A percentile compares a stretch with the other conserved stretches of the same genome.
These are phyloP conservation scores for Psococerastis gibbosa DNA, from an alignment of 2,888 invertebrate genomes.

Conservation along the genomic window DNA sequence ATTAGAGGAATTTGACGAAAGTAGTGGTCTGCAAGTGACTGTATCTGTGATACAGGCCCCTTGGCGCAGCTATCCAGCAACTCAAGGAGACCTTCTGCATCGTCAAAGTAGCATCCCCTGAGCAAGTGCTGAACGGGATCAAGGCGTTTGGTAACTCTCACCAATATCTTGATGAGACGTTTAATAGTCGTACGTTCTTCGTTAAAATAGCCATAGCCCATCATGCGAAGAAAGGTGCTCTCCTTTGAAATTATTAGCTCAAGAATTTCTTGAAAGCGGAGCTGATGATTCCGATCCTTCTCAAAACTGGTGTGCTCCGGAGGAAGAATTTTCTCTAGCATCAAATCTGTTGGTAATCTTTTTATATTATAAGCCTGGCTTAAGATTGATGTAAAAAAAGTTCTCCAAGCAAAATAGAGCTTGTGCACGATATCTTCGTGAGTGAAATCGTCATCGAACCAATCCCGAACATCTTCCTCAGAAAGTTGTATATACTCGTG, in stretches of 20 bases:
- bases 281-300: no score
- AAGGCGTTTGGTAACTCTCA: neutral
- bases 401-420: neutral
- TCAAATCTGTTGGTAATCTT: no score
- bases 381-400: neutral
- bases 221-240: no score
- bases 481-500: neutral
- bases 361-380: neutral
- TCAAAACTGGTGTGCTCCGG: no score
- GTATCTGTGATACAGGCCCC: neutral
- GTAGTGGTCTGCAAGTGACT: neutral
- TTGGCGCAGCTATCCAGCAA: neutral
- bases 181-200: no score
- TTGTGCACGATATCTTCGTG: neutral
- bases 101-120: neutral
- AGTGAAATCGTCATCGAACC: neutral
- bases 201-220: no score
- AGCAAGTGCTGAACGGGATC: neutral
- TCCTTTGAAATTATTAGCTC: no score
- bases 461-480: neutral
- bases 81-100: neutral
- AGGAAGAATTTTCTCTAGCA: no score
- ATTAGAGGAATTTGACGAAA: neutral
- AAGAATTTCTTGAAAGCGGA: no score
- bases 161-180: neutral